These are phyloP conservation scores for Chymomyza fuscimana DNA, from an alignment of 2,888 invertebrate species.

Conservation along the genomic window DNA sequence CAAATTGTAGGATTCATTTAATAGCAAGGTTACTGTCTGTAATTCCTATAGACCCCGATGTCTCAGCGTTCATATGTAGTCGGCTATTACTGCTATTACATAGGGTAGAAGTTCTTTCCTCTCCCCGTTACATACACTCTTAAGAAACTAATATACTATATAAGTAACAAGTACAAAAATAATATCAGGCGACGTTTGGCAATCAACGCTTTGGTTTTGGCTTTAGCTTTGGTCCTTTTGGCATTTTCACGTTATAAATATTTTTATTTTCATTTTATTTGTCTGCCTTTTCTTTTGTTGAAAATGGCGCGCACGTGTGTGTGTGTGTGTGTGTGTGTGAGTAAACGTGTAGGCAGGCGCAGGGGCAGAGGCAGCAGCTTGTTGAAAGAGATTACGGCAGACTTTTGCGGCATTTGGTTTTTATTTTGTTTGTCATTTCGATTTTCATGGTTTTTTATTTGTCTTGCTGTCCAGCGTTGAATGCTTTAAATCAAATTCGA, in stretches of 20 bases:
- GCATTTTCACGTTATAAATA: constrained; percentile 71
- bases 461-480: constrained; percentile 12
- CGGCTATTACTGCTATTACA: no score
- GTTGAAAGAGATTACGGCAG: constrained; percentile 35
- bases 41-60: no score
- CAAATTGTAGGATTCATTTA: no score
- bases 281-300: constrained; percentile 42
- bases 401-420: constrained; percentile 38
- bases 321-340: not conserved
- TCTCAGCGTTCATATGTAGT: no score
- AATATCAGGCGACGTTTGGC: constrained; percentile 45
- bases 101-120: no score
- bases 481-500: constrained; percentile 54
- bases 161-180: not conserved
- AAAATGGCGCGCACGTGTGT: constrained; percentile 13
- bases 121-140: no score
- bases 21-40: no score
- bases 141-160: no score
- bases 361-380: not conserved
- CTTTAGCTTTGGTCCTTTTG: constrained; percentile 33
- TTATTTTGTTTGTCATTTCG: constrained; percentile 54
- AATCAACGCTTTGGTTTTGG: constrained; percentile 34
- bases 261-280: constrained; percentile 67
- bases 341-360: not conserved
- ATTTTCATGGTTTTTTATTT: constrained; percentile 43